These are phyloP conservation scores for Formica selysi DNA, from an alignment of 1,140 invertebrate genomes.

Conservation along the genomic window DNA sequence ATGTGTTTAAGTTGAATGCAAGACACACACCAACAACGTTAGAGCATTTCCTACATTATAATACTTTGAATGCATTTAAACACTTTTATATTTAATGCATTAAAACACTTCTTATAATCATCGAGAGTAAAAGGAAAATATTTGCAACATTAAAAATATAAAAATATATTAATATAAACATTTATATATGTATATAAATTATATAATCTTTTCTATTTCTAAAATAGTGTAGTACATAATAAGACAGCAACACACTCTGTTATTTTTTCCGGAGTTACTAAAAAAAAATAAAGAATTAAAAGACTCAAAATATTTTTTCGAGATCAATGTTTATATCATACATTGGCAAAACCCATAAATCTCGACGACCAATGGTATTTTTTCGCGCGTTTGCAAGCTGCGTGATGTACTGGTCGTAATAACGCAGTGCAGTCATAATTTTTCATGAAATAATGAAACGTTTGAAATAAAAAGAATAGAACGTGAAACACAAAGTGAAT, in stretches of 20 bases:
- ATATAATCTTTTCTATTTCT: neutral
- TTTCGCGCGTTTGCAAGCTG: conserved; percentile 65
- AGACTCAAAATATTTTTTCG: conserved; percentile 49
- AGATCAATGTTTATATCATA: conserved; percentile 42
- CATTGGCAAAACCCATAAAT: conserved; percentile 50
- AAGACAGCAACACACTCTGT: too few relatives aligned
- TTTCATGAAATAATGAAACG: conserved; percentile 72
- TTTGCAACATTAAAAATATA: too few relatives aligned
- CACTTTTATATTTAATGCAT: too few relatives aligned
- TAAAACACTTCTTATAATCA: too few relatives aligned
- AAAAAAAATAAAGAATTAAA: too few relatives aligned
- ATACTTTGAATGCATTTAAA: too few relatives aligned
- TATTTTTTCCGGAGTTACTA: conserved; percentile 3
- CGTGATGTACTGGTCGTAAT: conserved; percentile 67
- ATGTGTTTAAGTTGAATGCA: conserved; percentile 43
- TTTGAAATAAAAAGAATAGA: conserved; percentile 47
- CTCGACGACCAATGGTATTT: conserved; percentile 65
- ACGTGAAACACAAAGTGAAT: conserved; percentile 1
- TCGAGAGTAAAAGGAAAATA: too few relatives aligned
- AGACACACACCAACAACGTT: conserved; percentile 1
- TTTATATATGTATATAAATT: neutral
- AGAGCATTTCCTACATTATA: neutral
- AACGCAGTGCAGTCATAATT: conserved; percentile 68
- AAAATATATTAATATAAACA: too few relatives aligned
- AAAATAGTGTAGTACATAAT: too few relatives aligned